Evolutionary conservation across 2,113 vertebrate species (phyloP), one percentile per base, ranked within the genome.

Genomic region (Gallinago paraguaiae): DNA sequence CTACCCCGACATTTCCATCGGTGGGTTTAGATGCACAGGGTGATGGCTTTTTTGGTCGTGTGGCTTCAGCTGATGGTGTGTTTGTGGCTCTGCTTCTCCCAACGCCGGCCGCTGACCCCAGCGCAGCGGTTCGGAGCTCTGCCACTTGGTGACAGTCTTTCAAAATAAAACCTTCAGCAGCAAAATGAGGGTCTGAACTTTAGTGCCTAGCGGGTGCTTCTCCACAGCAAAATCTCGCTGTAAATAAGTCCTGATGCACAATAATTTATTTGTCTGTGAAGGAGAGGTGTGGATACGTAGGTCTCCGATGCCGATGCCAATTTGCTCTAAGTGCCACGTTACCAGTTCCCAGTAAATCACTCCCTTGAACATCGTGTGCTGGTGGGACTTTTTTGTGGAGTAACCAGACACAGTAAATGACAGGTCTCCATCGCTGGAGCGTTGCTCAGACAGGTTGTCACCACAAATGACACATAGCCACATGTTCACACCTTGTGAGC

Each of bases 71-170:
- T 33, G 50, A 23, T 50, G 69, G 28, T 70, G 59, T 51, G 2
- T 79, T 60, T 48, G 75, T 67, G 75, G 28, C 90, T 90, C 31
- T 81, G 41, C 51, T 78, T 68, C 37, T 37, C 51, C 50, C 11
- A 28, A 35, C 2, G 2, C 25, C 0, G 3, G 45, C 37, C 0
- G 24, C 83, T 64, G 83, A 48, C 80, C 91, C 64, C 35, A 7
- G 13, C 9, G 6, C 77, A 56, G 79, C 75, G 22, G 1, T 97
- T 95, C 88, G 1, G 63, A 48, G 64, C 86, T 86, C 92, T 86
- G 69, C 95, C 97, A 82, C 95, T 93, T 95, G 97, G 94, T 97
- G 97, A 95, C 89, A 95, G 94, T 72, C 80, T 97, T 93, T 69
- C 88, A 90, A 96, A 96, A 61, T 92, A 91, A 94, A 97, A 95